phyloP scores from a whole-genome alignment of 2,113 vertebrate species.

The Pristiophorus japonicus region DNA sequence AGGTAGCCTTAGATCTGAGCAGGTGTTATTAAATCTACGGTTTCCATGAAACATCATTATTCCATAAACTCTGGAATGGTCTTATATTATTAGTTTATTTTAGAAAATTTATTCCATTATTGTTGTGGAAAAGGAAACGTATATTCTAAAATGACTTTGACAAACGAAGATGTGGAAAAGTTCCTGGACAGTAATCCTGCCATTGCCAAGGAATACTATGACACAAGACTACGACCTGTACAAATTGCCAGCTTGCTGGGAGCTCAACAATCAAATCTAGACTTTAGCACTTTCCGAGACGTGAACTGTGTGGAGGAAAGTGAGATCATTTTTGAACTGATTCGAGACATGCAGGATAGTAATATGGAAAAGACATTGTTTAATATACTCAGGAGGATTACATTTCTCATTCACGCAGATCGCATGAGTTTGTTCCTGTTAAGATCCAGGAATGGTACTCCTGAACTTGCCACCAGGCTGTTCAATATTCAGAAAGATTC shows the following conservation, averaged over 20 bases:
- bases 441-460: constrained; percentile 70
- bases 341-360: constrained; percentile 74
- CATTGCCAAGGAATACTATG: constrained; percentile 74
- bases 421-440: constrained; percentile 83
- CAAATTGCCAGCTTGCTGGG: constrained; percentile 65
- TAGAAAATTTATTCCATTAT: neutral
- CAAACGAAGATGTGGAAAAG: constrained; percentile 64
- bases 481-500: constrained; percentile 72
- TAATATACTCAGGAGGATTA: constrained; percentile 70
- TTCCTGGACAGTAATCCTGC: constrained; percentile 72
- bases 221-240: constrained; percentile 60
- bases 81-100: neutral
- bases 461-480: constrained; percentile 74
- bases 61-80: neutral
- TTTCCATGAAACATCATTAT: neutral
- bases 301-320: constrained; percentile 70
- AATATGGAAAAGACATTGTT: constrained; percentile 70
- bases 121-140: neutral
- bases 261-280: constrained; percentile 51
- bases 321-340: constrained; percentile 74
- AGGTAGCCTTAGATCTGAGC: neutral
- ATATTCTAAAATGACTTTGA: neutral
- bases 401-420: constrained; percentile 69
- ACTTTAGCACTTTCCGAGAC: constrained; percentile 55
- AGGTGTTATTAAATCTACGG: neutral